Conservation (phyloP, 1,140 invertebrate genomes). For the Gryllus bimaculatus region DNA sequence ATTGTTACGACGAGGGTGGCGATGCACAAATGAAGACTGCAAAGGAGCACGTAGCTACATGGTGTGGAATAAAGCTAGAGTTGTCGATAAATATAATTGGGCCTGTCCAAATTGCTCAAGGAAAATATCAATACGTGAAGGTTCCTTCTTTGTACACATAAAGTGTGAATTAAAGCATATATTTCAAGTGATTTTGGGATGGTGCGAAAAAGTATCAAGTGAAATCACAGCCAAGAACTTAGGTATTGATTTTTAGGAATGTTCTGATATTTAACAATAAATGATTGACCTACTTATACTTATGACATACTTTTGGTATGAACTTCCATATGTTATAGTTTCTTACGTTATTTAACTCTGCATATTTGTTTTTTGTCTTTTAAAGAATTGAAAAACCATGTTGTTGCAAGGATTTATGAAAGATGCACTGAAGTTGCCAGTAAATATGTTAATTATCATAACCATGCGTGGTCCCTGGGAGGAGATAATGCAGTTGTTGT, state of each 20-base stretch:
- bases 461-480: conserved; percentile 36
- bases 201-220: conserved; percentile 37
- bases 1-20: conserved; percentile 33
- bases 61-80: conserved; percentile 36
- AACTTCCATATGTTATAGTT: not conserved
- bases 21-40: conserved; percentile 33
- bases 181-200: conserved; percentile 38
- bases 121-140: conserved; percentile 38
- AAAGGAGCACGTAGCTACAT: conserved; percentile 31
- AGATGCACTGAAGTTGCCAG: conserved; percentile 35
- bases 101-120: conserved; percentile 33
- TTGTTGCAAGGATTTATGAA: conserved; percentile 38
- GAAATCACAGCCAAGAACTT: conserved; percentile 27
- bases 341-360: not conserved
- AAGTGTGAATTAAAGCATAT: conserved; percentile 40
- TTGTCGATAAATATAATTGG: conserved; percentile 42
- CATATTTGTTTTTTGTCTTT: not conserved
- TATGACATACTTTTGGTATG: not conserved
- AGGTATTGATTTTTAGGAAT: conserved; percentile 10
- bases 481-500: conserved; percentile 36
- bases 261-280: not conserved
- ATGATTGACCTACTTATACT: not conserved
- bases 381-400: conserved; percentile 37
- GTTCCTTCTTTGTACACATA: conserved; percentile 38
- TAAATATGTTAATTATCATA: conserved; percentile 34